phyloP scores from a whole-genome alignment of 2,888 invertebrate genomes.

The Amblyteles armatorius region DNA sequence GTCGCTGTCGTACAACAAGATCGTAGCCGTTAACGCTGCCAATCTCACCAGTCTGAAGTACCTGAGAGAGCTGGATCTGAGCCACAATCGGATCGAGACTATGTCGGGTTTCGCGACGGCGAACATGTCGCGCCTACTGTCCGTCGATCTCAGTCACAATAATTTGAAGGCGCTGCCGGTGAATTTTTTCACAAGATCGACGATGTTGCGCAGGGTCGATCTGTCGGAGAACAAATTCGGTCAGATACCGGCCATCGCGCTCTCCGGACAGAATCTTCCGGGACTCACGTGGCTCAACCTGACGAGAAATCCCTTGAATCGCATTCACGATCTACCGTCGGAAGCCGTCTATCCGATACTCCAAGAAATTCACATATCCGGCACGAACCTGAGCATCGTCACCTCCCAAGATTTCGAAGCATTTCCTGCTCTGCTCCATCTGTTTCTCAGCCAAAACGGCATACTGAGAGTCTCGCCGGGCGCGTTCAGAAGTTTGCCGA shows the following conservation, averaged over 20 bases:
- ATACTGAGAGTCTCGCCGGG: conserved; percentile 93
- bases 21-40: conserved; percentile 91
- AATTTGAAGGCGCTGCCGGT: conserved; percentile 91
- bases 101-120: conserved; percentile 93
- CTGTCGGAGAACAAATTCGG: conserved; percentile 92
- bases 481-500: conserved; percentile 92
- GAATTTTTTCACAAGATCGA: conserved; percentile 92
- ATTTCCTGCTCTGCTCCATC: conserved; percentile 91
- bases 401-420: conserved; percentile 95
- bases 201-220: conserved; percentile 90
- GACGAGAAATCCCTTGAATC: conserved; percentile 92
- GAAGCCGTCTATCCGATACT: conserved; percentile 90
- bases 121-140: conserved; percentile 90
- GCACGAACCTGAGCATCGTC: conserved; percentile 93
- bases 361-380: conserved; percentile 92
- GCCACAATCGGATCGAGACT: conserved; percentile 91
- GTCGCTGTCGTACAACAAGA: conserved; percentile 89
- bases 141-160: conserved; percentile 92
- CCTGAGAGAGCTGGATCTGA: conserved; percentile 90
- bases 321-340: conserved; percentile 90
- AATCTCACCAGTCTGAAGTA: conserved; percentile 91
- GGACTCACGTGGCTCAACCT: conserved; percentile 92
- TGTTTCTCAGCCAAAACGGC: conserved; percentile 90
- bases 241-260: conserved; percentile 91
- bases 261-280: conserved; percentile 91